These are phyloP conservation scores for Chrysolina haemoptera DNA, from an alignment of 2,888 invertebrate genomes.

Conservation along the genomic window DNA sequence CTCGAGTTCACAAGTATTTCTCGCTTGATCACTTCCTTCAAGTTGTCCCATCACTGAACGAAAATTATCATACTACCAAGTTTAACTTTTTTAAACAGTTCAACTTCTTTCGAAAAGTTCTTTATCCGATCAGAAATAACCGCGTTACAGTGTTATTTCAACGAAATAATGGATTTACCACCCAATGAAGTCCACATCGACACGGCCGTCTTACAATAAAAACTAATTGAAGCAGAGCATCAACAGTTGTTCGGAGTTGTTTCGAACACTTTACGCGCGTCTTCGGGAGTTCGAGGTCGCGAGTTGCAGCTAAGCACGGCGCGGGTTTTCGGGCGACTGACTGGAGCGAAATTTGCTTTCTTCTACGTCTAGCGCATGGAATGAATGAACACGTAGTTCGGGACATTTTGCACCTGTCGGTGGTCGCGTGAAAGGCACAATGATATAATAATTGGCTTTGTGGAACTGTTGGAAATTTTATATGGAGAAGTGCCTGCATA, in stretches of 20 bases:
- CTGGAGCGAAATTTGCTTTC: not conserved
- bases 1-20: not conserved
- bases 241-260: slow-evolving; percentile 7
- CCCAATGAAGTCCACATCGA: not conserved
- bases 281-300: not conserved
- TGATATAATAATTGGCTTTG: not conserved
- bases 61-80: not conserved
- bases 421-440: not conserved
- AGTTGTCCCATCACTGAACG: not conserved
- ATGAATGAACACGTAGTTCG: not conserved
- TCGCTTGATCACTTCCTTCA: not conserved
- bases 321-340: not conserved
- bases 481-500: no score
- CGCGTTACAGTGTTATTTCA: not conserved
- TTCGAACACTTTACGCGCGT: not conserved
- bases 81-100: not conserved
- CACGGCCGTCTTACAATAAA: not conserved
- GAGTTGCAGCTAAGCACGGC: not conserved
- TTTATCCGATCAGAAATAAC: not conserved
- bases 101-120: not conserved
- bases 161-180: not conserved
- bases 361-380: slow-evolving; percentile 1
- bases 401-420: not conserved
- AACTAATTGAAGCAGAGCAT: not conserved
- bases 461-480: no score